These are phyloP conservation scores for Xylocampa areola DNA, from an alignment of 2,888 invertebrate genomes.

Conservation along the genomic window DNA sequence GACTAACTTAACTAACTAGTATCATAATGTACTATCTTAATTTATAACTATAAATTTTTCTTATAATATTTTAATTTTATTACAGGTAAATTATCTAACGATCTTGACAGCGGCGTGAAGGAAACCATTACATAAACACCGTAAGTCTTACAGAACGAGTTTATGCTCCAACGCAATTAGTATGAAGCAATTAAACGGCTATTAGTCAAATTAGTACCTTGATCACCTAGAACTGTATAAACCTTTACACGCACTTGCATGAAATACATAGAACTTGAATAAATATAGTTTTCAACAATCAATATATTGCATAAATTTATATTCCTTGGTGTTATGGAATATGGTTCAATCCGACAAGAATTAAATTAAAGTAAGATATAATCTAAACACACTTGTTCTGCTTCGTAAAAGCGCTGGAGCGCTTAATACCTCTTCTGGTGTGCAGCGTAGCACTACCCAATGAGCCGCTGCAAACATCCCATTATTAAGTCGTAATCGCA, in stretches of 20 bases:
- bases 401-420: constrained; percentile 7
- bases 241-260: constrained; percentile 33
- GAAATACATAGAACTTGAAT: constrained; percentile 16
- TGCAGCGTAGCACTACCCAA: constrained; percentile 12
- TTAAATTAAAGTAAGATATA: too few species aligned
- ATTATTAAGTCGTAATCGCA: constrained; percentile 68
- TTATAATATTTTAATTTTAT: constrained; percentile 34
- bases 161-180: constrained; percentile 35
- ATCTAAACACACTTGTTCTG: not conserved
- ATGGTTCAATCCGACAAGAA: too few species aligned
- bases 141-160: constrained; percentile 45
- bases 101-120: constrained; percentile 21
- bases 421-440: too few species aligned
- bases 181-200: constrained; percentile 50
- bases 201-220: constrained; percentile 49
- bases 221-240: constrained; percentile 37
- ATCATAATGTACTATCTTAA: not conserved
- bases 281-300: too few species aligned
- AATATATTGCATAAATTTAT: too few species aligned
- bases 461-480: constrained; percentile 54
- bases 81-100: constrained; percentile 49
- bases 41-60: not conserved
- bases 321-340: too few species aligned
- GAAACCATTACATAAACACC: constrained; percentile 26
- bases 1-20: too few species aligned